Evolutionary conservation across 2,797 vertebrate species (phyloP).

Genomic region (Centroberyx gerrardi): DNA sequence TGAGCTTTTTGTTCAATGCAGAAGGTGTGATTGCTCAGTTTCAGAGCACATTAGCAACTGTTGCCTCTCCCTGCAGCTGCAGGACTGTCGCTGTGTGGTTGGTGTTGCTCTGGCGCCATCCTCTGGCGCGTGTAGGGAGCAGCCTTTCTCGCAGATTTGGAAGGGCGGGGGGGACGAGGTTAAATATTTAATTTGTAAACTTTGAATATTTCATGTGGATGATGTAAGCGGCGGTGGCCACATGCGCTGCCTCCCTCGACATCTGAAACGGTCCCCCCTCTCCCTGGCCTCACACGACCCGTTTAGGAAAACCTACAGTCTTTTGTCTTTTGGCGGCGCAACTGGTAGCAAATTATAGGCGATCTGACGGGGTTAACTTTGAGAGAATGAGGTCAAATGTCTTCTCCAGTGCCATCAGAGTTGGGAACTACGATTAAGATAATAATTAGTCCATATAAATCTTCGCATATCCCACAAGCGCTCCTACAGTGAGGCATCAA

Average conservation of each 20-base stretch:
- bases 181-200: slow-evolving; percentile 86
- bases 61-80: slow-evolving; percentile 37
- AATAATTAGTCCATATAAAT: background rate
- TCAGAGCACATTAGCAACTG: slow-evolving; percentile 43
- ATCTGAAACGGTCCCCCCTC: slow-evolving; percentile 28
- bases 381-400: background rate
- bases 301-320: slow-evolving; percentile 20
- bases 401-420: background rate
- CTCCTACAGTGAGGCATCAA: background rate
- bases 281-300: slow-evolving; percentile 52
- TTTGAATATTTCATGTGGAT: slow-evolving; percentile 86
- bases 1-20: background rate
- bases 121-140: slow-evolving; percentile 51
- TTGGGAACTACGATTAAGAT: background rate
- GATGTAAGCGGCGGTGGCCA: slow-evolving; percentile 77
- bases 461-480: background rate
- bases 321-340: slow-evolving; percentile 48
- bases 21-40: background rate
- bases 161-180: slow-evolving; percentile 50
- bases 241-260: slow-evolving; percentile 52
- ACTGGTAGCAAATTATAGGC: slow-evolving; percentile 23
- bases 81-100: slow-evolving; percentile 20
- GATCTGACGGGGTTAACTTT: background rate
- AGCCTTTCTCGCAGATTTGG: slow-evolving; percentile 6
- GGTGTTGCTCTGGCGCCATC: slow-evolving; percentile 84